Evolutionary conservation across 2,888 invertebrate genomes (phyloP).

Genomic region (Micropterix aruncella): DNA sequence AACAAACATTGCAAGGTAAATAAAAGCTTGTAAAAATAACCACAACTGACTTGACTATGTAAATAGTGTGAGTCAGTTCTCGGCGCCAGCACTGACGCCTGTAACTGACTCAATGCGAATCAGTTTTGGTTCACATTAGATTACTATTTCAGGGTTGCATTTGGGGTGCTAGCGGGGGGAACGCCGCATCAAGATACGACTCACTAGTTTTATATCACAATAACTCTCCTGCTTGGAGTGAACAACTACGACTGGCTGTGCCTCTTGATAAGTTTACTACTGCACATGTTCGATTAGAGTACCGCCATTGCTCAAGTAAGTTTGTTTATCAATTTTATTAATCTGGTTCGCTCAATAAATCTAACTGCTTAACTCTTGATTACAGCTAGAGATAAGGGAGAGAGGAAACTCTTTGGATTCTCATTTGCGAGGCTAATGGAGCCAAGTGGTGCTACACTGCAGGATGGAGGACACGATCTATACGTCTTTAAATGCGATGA

Average conservation of each 20-base stretch:
- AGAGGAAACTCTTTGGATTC: slow-evolving; percentile 84
- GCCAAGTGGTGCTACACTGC: slow-evolving; percentile 75
- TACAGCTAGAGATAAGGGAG: slow-evolving; percentile 75
- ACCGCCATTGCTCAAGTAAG: slow-evolving; percentile 87
- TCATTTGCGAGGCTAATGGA: slow-evolving; percentile 86
- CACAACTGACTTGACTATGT: no score
- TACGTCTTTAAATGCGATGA: slow-evolving; percentile 91
- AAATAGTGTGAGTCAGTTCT: no score
- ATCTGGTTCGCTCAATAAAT: no score
- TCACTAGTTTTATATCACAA: slow-evolving; percentile 89
- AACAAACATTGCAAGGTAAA: no score
- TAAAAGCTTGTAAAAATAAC: no score
- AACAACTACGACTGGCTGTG: slow-evolving; percentile 74
- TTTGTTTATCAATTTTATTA: no score
- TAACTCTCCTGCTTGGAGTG: slow-evolving; percentile 87
- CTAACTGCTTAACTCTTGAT: no score
- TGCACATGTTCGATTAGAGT: slow-evolving; percentile 86
- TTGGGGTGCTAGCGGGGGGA: slow-evolving; percentile 75
- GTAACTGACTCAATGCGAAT: no score
- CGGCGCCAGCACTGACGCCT: no score
- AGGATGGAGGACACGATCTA: slow-evolving; percentile 80
- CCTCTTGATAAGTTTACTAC: slow-evolving; percentile 86
- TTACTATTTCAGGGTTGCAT: slow-evolving; percentile 81
- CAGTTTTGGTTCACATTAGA: no score
- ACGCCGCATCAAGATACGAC: slow-evolving; percentile 60